Percentiles rank a stretch among this genome's conserved stretches.
Evolutionary conservation across 2,113 vertebrate species (phyloP).

Genomic region (Podocnemis expansa): DNA sequence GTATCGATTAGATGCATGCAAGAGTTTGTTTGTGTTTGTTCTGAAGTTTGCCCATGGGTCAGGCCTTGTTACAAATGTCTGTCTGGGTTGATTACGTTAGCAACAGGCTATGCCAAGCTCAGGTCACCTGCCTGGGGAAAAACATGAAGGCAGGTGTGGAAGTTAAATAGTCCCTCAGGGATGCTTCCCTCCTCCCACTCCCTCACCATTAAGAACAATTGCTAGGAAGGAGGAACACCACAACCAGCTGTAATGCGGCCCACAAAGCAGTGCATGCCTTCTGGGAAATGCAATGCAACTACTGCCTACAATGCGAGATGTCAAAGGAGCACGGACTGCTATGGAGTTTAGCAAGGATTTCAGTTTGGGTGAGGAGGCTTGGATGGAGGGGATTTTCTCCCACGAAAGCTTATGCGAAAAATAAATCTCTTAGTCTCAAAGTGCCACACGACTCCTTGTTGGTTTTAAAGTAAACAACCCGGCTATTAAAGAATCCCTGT

Average conservation of each 20-base stretch:
- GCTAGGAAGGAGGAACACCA: background rate
- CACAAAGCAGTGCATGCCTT: background rate
- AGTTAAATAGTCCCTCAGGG: background rate
- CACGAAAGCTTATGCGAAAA: too few relatives aligned
- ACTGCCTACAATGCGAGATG: background rate
- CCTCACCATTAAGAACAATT: background rate
- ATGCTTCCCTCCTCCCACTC: background rate
- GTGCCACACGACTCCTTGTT: too few relatives aligned
- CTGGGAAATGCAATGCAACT: background rate
- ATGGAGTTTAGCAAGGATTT: background rate
- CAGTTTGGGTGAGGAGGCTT: background rate
- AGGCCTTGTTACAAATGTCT: slow-evolving; percentile 34
- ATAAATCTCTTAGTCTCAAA: too few relatives aligned
- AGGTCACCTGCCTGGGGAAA: background rate
- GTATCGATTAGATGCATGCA: slow-evolving; percentile 44
- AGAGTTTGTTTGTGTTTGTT: slow-evolving; percentile 47
- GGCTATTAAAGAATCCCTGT: background rate
- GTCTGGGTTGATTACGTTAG: slow-evolving; percentile 27
- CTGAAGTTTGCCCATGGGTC: slow-evolving; percentile 50
- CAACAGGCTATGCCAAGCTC: slow-evolving; percentile 20
- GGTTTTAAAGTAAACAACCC: background rate
- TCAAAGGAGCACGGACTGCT: background rate
- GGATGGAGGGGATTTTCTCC: too few relatives aligned
- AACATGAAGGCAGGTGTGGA: background rate
- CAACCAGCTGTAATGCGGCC: background rate